These are phyloP conservation scores for Caenorhabditis imperialis DNA, from an alignment of 2,888 invertebrate genomes.

Conservation along the genomic window DNA sequence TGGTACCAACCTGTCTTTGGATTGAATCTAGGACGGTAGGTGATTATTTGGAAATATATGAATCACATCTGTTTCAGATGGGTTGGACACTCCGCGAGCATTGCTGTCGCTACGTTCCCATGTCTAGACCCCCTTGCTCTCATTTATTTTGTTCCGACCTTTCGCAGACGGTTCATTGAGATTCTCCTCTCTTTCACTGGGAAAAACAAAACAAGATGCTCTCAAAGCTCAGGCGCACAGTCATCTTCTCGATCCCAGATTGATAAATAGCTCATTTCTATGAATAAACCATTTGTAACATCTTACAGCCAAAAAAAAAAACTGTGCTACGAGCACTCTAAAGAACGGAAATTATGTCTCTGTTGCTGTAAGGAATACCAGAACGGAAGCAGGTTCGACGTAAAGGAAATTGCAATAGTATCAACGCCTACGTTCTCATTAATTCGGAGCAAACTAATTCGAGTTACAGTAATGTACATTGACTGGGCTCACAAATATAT, in stretches of 20 bases:
- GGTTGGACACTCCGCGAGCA: slow-evolving; percentile 7
- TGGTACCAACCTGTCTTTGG: slow-evolving; percentile 27
- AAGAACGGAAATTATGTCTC: too few relatives aligned
- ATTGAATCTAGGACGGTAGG: slow-evolving; percentile 16
- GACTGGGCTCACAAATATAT: slow-evolving; percentile 13
- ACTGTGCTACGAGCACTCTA: too few relatives aligned
- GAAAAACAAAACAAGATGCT: background rate
- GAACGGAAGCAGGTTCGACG: too few relatives aligned
- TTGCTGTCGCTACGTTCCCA: slow-evolving; percentile 18
- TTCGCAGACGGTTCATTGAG: slow-evolving; percentile 1
- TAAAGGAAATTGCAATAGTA: too few relatives aligned
- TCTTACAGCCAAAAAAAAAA: too few relatives aligned
- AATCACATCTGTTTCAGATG: slow-evolving; percentile 10
- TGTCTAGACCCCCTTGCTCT: slow-evolving; percentile 21
- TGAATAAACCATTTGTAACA: too few relatives aligned
- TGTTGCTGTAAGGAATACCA: too few relatives aligned
- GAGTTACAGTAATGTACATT: slow-evolving; percentile 3
- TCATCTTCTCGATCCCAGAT: background rate
- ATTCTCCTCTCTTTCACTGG: background rate
- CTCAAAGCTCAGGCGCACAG: background rate
- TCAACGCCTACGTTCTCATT: too few relatives aligned
- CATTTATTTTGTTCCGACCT: slow-evolving; percentile 19
- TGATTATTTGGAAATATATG: background rate
- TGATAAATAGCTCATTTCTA: slow-evolving; percentile 2
- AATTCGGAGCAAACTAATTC: too few relatives aligned